Evolutionary conservation across 2,797 vertebrate genomes (phyloP).

Genomic region (Dermochelys coriacea): DNA sequence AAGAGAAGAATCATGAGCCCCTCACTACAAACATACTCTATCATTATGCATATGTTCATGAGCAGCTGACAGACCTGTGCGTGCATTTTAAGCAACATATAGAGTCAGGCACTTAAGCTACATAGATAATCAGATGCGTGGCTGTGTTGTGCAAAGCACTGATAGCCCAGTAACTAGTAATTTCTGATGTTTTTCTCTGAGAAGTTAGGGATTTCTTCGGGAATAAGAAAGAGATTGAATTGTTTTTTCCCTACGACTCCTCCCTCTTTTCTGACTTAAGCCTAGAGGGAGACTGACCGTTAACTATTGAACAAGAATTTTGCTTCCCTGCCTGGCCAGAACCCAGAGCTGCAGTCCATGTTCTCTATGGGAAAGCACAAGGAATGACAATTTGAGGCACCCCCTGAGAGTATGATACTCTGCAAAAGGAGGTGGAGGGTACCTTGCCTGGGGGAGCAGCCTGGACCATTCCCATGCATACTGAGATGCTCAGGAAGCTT

Average conservation of each 20-base stretch:
- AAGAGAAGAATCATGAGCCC: background rate
- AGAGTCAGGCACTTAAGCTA: background rate
- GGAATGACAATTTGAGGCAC: accelerated
- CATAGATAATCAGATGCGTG: background rate
- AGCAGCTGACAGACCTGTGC: background rate
- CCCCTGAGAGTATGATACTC: background rate
- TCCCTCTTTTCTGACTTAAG: background rate
- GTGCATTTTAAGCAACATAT: background rate
- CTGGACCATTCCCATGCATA: background rate
- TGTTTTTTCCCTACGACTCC: background rate
- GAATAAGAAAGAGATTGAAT: background rate
- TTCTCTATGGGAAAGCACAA: accelerated
- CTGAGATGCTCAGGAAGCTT: background rate
- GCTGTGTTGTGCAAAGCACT: background rate
- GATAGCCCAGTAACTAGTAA: background rate
- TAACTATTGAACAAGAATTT: background rate
- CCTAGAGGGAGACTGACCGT: background rate
- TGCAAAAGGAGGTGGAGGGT: background rate
- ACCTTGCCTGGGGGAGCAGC: background rate
- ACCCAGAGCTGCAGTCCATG: accelerated
- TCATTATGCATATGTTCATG: background rate
- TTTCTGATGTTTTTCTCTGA: background rate
- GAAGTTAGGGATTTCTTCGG: background rate
- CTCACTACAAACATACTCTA: background rate
- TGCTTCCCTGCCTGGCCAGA: background rate